These are phyloP conservation scores for Halcyon leucocephala DNA, from an alignment of 2,797 vertebrate genomes.

Conservation along the genomic window DNA sequence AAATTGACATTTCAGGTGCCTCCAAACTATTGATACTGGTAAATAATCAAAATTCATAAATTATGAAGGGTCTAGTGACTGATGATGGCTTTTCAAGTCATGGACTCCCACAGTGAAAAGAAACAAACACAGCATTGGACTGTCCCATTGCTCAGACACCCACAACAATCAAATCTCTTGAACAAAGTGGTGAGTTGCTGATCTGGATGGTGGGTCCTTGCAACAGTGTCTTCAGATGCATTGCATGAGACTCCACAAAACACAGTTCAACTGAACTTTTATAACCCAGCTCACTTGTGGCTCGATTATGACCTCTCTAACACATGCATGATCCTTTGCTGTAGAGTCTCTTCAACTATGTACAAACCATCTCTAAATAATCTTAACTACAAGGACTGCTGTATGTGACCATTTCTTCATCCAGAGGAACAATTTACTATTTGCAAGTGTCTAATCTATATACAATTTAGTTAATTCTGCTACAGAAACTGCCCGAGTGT, in stretches of 20 bases:
- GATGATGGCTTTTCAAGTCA: not conserved
- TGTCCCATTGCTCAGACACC: not conserved
- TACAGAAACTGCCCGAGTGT: not conserved
- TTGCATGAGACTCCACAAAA: not conserved
- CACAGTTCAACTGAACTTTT: not conserved
- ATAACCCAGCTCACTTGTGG: not conserved
- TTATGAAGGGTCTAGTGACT: not conserved
- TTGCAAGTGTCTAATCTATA: not conserved
- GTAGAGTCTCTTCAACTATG: not conserved
- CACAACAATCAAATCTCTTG: not conserved
- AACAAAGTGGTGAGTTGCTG: not conserved
- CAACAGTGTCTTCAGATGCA: not conserved
- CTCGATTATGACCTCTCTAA: not conserved
- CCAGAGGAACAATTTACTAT: not conserved
- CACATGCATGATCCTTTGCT: fast-evolving
- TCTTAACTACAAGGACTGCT: not conserved
- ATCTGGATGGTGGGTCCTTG: not conserved
- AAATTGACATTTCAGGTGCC: not conserved
- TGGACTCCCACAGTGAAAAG: not conserved
- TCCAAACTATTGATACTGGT: not conserved
- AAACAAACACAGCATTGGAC: not conserved
- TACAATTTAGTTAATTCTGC: not conserved
- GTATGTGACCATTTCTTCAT: not conserved
- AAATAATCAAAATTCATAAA: not conserved
- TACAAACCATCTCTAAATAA: not conserved